These are phyloP conservation scores for Noctua fimbriata DNA, from an alignment of 2,888 invertebrate genomes.

Conservation along the genomic window DNA sequence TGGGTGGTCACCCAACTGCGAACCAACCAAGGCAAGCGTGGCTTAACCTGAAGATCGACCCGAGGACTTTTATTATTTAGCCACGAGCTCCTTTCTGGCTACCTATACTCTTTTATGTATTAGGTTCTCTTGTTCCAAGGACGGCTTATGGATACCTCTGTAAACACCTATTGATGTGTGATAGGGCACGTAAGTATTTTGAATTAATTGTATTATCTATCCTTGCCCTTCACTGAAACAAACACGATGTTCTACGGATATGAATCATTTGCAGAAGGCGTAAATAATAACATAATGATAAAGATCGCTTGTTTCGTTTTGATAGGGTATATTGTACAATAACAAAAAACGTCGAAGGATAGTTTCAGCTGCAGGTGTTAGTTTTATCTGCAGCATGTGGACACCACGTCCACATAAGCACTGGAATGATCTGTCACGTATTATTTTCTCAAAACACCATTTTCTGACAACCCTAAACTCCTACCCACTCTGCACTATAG, in stretches of 20 bases:
- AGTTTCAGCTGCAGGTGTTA: neutral
- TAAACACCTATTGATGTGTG: neutral
- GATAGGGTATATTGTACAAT: neutral
- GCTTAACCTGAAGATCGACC: too few relatives aligned
- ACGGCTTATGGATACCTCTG: conserved; percentile 12
- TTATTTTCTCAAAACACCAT: neutral
- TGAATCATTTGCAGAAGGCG: neutral
- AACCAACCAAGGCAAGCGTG: too few relatives aligned
- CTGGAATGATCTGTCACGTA: neutral
- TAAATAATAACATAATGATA: conserved; percentile 23
- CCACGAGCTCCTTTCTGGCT: neutral
- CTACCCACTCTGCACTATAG: neutral
- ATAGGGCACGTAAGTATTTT: conserved; percentile 8
- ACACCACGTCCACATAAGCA: neutral
- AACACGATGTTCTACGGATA: neutral
- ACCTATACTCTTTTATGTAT: neutral
- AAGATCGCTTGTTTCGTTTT: conserved; percentile 9
- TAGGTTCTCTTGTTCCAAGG: conserved; percentile 1
- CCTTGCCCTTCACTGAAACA: neutral
- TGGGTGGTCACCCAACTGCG: too few relatives aligned
- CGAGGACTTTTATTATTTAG: too few relatives aligned
- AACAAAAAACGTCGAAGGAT: neutral
- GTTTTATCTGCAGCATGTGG: neutral
- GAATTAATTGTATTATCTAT: neutral
- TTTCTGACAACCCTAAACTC: neutral